phyloP scores from a whole-genome alignment of 2,888 invertebrate species.

The Trypoxylon attenuatum region DNA sequence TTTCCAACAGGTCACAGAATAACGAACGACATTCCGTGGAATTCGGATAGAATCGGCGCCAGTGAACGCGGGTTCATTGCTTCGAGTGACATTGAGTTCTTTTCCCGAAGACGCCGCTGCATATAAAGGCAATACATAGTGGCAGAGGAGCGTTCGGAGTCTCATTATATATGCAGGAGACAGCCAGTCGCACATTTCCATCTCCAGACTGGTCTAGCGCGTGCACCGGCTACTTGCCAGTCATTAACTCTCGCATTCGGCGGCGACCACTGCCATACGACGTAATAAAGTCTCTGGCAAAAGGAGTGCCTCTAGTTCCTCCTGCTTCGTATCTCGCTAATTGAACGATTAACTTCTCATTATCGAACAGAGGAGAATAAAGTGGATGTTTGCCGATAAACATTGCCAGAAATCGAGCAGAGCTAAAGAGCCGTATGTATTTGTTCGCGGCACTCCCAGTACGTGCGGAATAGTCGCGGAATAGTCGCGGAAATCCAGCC shows the following conservation, averaged over 20 bases:
- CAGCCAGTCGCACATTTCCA: conserved; percentile 38
- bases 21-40: too few relatives aligned
- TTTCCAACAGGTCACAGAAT: too few relatives aligned
- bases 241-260: conserved; percentile 33
- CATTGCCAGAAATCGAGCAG: too few relatives aligned
- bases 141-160: conserved; percentile 18
- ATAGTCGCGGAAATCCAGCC: background rate
- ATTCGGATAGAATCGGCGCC: too few relatives aligned
- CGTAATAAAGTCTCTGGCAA: conserved; percentile 14
- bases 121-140: too few relatives aligned
- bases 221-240: conserved; percentile 33
- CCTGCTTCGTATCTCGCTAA: too few relatives aligned
- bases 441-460: conserved; percentile 10
- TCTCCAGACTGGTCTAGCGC: conserved; percentile 44
- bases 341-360: too few relatives aligned
- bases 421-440: background rate
- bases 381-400: background rate
- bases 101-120: too few relatives aligned
- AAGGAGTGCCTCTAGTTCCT: conserved; percentile 3
- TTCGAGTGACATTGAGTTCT: too few relatives aligned
- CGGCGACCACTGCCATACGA: conserved; percentile 22
- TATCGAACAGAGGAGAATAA: too few relatives aligned
- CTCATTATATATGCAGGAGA: conserved; percentile 33
- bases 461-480: background rate
- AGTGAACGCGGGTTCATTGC: too few relatives aligned